Evolutionary conservation across 2,797 vertebrate species (phyloP).

Genomic region (Monodelphis domestica): DNA sequence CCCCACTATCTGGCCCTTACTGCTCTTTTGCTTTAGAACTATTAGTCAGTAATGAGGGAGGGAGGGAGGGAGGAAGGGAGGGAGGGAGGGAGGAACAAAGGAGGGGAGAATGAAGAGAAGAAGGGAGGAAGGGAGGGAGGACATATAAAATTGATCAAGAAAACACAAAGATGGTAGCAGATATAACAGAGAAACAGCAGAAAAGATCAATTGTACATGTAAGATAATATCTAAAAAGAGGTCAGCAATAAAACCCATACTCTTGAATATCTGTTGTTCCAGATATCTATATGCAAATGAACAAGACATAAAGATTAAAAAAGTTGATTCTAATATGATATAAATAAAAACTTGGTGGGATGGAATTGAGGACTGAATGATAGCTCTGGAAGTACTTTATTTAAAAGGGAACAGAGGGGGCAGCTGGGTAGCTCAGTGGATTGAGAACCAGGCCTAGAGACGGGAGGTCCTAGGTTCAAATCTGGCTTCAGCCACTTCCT

Average conservation of each 20-base stretch:
- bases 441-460: no score
- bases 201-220: background rate
- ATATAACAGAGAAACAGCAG: background rate
- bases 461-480: no score
- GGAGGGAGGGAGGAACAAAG: no score
- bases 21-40: no score
- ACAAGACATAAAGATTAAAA: background rate
- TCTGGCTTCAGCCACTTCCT: no score
- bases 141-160: no score
- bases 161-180: background rate
- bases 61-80: no score
- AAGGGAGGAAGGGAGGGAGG: no score
- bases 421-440: no score
- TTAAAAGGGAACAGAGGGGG: background rate
- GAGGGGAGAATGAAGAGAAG: background rate
- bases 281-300: background rate
- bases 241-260: background rate
- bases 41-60: no score
- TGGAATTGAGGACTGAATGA: background rate
- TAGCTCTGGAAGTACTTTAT: background rate
- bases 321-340: background rate
- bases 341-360: background rate
- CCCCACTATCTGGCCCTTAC: no score
- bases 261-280: background rate
- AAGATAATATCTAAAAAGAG: background rate